Evolutionary conservation across 2,888 invertebrate species (phyloP), one percentile per base, ranked within the genome.

Genomic region (Lymantria dispar): DNA sequence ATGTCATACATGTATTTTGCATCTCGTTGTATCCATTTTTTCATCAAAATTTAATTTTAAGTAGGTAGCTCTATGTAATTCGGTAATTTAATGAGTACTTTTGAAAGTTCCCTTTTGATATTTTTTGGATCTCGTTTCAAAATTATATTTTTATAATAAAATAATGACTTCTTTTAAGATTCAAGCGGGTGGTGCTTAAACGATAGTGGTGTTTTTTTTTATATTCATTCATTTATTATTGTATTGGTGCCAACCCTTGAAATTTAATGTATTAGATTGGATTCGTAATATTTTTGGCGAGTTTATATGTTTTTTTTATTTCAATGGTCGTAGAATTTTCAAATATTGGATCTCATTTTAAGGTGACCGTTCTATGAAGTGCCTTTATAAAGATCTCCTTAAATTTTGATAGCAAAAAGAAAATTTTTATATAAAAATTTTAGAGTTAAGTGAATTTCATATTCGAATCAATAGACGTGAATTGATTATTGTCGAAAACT

Each of bases 131-230:
- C 84, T 86, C 85, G 80, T 73, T 80, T 30, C 82, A 80, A 83
- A 84, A 84, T 83, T 84, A 68, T 78, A 71, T 74, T 77, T 72
- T 72, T 74, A 68, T 68, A 65, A 62, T 60, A 72, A 65, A 53
- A 60, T 59, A 22, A 33, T 61, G 68, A 10, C 2, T 33, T 33
- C 10, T 61, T 66, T 70, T 75, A 76, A 72, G 64, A 64, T 64
- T 73, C 68, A 80, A 78, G 88, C 86, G 85, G 89, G 84, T 82
- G 84, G 87, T 88, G 90, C 89, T 89, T 88, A 88, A 83, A 73
- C 74, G 70, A 64, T 72, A 69, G 12, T 38, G 38, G 9, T 22
- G 22, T 22, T 22, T 33, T 33, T 33, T 33, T 33, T 8, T 33
- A 33, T 33, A 33, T 22, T 22, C 33, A 10, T 33, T 10, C 8